Evolutionary conservation across 2,113 vertebrate species (phyloP), one percentile per base, ranked within the genome.

Genomic region (Uropsilus gracilis): DNA sequence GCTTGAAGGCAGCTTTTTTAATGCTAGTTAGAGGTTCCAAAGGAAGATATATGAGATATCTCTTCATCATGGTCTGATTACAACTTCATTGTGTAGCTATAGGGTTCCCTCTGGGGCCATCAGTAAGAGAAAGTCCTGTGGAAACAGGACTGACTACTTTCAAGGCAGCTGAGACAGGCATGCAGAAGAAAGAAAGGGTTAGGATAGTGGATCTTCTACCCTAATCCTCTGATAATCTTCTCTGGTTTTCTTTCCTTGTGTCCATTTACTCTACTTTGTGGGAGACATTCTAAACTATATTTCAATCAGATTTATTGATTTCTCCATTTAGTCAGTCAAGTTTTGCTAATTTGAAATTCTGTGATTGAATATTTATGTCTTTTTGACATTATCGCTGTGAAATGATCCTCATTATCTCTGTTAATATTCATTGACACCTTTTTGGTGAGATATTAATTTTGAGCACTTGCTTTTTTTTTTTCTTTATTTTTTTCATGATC

Each of bases 331-430:
- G 13, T 66, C 30, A 83, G 46, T 75, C 30, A 57, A 18, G 16
- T 84, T 94, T 84, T 84, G 61, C 39, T 69, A 84, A 57, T 94
- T 92, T 90, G 55, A 85, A 69, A 48, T 77, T 86, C n/a, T 77
- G 11, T 86, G 18, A 13, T 12, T 37, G 42, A 50, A 30, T 82
- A 28, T 57, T 16, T 86, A 39, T 78, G 77, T 93, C 71, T 73
- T 83, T 80, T 89, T 55, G 18, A 66, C 39, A 13, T 42, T 64
- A 55, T 63, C 91, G 72, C 39, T 66, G 24, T 61, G 68, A 88
- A 87, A 50, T 55, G 26, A 46, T 71, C 18, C 46, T 89, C 39
- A 34, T 71, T 85, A 57, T 66, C 57, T 75, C 55, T 80, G 37
- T 55, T 80, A 86, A 26, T 68, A 72, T 14, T 84, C 75, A 55